A percentile compares a stretch with the other conserved stretches of the same genome.
Evolutionary conservation across 2,888 invertebrate genomes (phyloP).

Genomic region (Caenorhabditis wallacei): DNA sequence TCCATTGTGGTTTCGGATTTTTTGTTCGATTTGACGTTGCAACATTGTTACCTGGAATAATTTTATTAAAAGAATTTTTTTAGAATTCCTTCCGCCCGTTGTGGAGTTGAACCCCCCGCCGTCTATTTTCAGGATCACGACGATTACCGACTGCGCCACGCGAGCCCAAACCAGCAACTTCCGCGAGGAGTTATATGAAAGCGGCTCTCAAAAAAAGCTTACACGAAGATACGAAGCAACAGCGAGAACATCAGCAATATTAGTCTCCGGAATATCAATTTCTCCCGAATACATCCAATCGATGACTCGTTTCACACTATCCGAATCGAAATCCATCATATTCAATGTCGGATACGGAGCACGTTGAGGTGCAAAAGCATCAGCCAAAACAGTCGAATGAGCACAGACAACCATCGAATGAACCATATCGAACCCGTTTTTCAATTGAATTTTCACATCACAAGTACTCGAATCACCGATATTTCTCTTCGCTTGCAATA

Average conservation of each 20-base stretch:
- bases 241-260: slow-evolving; percentile 23
- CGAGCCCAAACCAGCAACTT: no score
- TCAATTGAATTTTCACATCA: slow-evolving; percentile 46
- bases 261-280: slow-evolving; percentile 17
- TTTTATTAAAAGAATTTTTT: no score
- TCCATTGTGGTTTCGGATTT: slow-evolving; percentile 9
- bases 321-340: slow-evolving; percentile 38
- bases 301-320: slow-evolving; percentile 41
- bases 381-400: slow-evolving; percentile 21
- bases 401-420: slow-evolving; percentile 47
- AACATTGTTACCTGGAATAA: slow-evolving; percentile 21
- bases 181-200: no score
- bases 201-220: no score
- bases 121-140: no score
- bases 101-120: no score
- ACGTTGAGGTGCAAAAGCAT: slow-evolving; percentile 27
- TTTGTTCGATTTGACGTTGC: slow-evolving; percentile 37
- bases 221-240: slow-evolving; percentile 36
- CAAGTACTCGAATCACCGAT: slow-evolving; percentile 42
- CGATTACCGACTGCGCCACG: no score
- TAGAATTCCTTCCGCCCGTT: no score
- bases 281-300: slow-evolving; percentile 66
- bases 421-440: slow-evolving; percentile 47
- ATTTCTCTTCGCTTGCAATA: slow-evolving; percentile 9
- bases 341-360: slow-evolving; percentile 45